These are phyloP conservation scores for Idris sp. DNA, from an alignment of 1,140 invertebrate species.

Conservation along the genomic window DNA sequence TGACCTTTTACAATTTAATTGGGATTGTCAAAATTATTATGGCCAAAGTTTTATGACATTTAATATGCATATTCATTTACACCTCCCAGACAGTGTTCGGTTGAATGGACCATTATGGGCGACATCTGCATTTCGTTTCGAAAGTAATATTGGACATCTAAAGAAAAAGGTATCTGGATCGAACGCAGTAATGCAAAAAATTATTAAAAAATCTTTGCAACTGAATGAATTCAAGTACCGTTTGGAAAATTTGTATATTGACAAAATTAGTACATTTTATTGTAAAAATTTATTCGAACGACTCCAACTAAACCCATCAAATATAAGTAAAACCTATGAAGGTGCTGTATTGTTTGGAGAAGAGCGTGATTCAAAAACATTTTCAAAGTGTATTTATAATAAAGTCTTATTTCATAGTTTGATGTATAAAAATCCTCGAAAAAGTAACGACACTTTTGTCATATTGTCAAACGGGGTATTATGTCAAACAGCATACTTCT, in stretches of 20 bases:
- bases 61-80: not conserved
- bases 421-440: slow-evolving; percentile 5
- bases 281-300: slow-evolving; percentile 57
- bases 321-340: slow-evolving; percentile 5
- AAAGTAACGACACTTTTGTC: slow-evolving; percentile 15
- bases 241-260: not conserved
- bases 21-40: too few species aligned
- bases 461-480: not conserved
- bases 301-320: slow-evolving; percentile 61
- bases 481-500: slow-evolving; percentile 9
- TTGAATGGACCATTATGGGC: slow-evolving; percentile 43
- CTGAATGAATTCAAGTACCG: not conserved
- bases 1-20: too few species aligned
- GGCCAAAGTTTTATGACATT: not conserved
- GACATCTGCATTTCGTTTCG: slow-evolving; percentile 49
- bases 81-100: slow-evolving; percentile 31
- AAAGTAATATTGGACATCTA: slow-evolving; percentile 34
- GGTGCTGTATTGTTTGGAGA: slow-evolving; percentile 4
- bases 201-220: slow-evolving; percentile 19
- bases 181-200: slow-evolving; percentile 43
- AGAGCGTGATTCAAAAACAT: not conserved
- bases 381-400: slow-evolving; percentile 21
- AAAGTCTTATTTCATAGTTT: slow-evolving; percentile 14
- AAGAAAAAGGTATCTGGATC: slow-evolving; percentile 42
- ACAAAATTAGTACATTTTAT: slow-evolving; percentile 26